These are phyloP conservation scores for Rhinopomastus cyanomelas DNA, from an alignment of 2,113 vertebrate species.

Conservation along the genomic window DNA sequence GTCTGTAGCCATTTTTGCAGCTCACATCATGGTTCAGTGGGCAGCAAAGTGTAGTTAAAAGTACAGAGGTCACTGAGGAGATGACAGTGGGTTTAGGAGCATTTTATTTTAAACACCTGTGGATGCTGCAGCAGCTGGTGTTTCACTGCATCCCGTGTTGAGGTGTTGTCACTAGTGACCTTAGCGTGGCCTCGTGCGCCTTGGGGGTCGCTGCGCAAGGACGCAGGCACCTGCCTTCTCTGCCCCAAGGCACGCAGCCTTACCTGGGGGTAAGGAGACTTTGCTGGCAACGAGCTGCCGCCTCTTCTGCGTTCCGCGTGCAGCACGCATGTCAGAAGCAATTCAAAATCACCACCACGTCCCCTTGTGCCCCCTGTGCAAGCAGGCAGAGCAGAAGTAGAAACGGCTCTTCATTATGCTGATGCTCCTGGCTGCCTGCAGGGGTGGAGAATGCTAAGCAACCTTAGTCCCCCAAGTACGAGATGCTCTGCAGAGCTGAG, in stretches of 20 bases:
- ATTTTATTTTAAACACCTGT: background rate
- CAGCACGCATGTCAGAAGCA: background rate
- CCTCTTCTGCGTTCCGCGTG: background rate
- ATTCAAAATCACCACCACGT: background rate
- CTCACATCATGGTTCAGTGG: background rate
- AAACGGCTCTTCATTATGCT: background rate
- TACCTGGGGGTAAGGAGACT: background rate
- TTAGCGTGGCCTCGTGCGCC: background rate
- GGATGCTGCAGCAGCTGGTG: background rate
- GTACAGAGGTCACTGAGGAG: background rate
- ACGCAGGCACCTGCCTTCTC: background rate
- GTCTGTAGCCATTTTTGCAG: background rate
- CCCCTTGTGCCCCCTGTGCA: background rate
- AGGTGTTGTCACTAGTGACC: background rate
- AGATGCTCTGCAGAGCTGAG: background rate
- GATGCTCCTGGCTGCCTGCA: background rate
- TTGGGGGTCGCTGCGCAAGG: background rate
- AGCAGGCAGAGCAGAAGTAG: background rate
- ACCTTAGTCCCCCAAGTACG: background rate
- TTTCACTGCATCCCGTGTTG: fast-evolving
- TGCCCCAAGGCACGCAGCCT: background rate
- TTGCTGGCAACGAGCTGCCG: background rate
- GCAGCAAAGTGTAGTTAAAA: background rate
- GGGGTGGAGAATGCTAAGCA: background rate
- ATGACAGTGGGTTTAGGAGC: background rate